Evolutionary conservation across 2,797 vertebrate species (phyloP), one percentile per base, ranked within the genome.

Genomic region (Ptychobarbus kaznakovi): DNA sequence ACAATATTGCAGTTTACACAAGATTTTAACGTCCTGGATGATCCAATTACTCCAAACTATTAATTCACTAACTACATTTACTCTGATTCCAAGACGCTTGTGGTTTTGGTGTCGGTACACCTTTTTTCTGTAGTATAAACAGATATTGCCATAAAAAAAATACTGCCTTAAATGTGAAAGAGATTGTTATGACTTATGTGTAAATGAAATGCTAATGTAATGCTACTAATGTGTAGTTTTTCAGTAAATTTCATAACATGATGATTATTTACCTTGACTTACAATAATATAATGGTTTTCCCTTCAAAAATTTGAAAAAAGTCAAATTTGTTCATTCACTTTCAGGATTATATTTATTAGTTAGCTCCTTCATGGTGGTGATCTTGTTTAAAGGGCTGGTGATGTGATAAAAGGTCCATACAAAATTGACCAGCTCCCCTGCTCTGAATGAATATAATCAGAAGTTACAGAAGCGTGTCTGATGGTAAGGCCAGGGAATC

Each of bases 381-480:
- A 56, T 81, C 49, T 49, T 15, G n/a, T 63, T 65, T 74, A 74
- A 74, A 38, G 15, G 53, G 16, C 70, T 65, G 42, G 40, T 32
- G 70, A 65, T 44, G 53, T 73, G 53, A 82, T 74, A 49, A 82
- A 82, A 49, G 81, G 18, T 49, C 70, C 38, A 58, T 73, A 73
- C n/a, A 73, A 82, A 74, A 82, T 46, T 63, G 70, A 82, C 70
- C 72, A 44, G 38, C 81, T 65, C 16, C 72, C 69, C 9, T 3
- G 28, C 42, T 72, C 49, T 38, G 40, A 63, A 28, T 82, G 70
- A 82, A 83, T 65, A 65, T 83, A 83, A 83, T 83, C 81, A 63
- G 44, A 74, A 74, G 42, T 63, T 83, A 75, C 20, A n/a, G 81
- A 83, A 75, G 81, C 81, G 22, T 75, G 58, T 75, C 70, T 38